Base-by-base conservation (phyloP, 2,113 vertebrate species). In the Seriola quinqueradiata region DNA sequence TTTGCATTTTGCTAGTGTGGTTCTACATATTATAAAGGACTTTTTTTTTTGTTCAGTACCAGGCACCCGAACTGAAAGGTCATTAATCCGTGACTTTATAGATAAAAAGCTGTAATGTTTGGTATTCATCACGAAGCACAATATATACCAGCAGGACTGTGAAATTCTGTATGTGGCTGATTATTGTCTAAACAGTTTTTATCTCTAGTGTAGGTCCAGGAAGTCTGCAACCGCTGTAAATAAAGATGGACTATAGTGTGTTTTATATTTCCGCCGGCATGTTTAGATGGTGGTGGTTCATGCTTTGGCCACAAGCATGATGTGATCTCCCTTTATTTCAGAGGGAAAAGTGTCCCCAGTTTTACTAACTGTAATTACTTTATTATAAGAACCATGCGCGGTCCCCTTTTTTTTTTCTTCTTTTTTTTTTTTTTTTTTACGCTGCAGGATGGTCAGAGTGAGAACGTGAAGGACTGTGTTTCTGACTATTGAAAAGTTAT, bases 191-290 rank as follows among this genome's bases (percentile, higher is more conserved):
- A 71, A 67, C 48, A 57, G 54, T 71, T 83, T 69, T 69, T 69
- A 79, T 77, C 68, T 79, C 5, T 21, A 48, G 8, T 52, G 23
- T 21, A 50, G 75, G 63, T 70, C 23, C 79, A 75, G 52, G 67
- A 83, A 76, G 65, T 83, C 74, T 72, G 58, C 40, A 67, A 77
- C 38, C 3, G 28, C 81, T 74, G 85, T 79, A 91, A 89, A 94
- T 86, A 87, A 89, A 89, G 67, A 86, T 61, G 72, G 32, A 89
- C 60, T 61, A 77, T 34, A 63, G 17, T 58, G 13, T 90, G 81
- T 83, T 92, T 84, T 88, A 64, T 85, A 83, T 92, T 93, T 89
- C 77, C 60, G 52, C 32, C 88, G 79, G 81, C 70, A 79, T 86
- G 68, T 89, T 94, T 73, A 66, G 48, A 86, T 66, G 81, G 38